Evolutionary conservation across 2,888 invertebrate species (phyloP), one percentile per base, ranked within the genome.

Genomic region (Mythimna vitellina): DNA sequence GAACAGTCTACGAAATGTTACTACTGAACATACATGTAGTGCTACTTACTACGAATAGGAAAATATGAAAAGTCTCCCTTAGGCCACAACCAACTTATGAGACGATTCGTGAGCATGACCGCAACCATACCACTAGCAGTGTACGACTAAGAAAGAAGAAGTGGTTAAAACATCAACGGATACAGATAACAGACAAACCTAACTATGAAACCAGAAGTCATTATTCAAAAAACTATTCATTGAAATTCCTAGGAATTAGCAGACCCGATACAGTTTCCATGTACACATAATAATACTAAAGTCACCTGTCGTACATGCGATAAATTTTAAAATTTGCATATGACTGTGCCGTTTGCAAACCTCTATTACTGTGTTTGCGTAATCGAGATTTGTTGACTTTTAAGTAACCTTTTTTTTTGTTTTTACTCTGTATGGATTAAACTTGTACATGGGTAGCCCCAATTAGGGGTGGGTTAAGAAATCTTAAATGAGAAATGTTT

Each of bases 271-370:
- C 22, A 66, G 65, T 58, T 68, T 71, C 46, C 54, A 62, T 58
- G 78, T 76, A 79, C 66, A 77, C 57, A 58, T 62, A 58, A 68
- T 67, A 67, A 29, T 67, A 72, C 81, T 65, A 60, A 81, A 68
- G 29, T 81, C 58, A 17, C 25, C 35, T 64, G 81, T 72, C 51
- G 64, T 65, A 72, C 69, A 70, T 65, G 84, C 77, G 38, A 82
- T 78, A 81, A 77, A 82, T 78, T 78, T 60, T 38, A 42, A 72
- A 77, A 82, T 81, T 83, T 74, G 67, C 82, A 83, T 83, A 83
- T 51, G 25, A 25, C 69, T 67, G 35, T 62, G 53, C 56, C 32
- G 51, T 57, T 80, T 22, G 22, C 35, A n/a, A 29, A 68, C 49
- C 29, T 53, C 42, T 20, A 20, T 46, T 20, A 46, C 61, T 17